phyloP scores from a whole-genome alignment of 2,888 invertebrate genomes.

The Cylloceria caligata region DNA sequence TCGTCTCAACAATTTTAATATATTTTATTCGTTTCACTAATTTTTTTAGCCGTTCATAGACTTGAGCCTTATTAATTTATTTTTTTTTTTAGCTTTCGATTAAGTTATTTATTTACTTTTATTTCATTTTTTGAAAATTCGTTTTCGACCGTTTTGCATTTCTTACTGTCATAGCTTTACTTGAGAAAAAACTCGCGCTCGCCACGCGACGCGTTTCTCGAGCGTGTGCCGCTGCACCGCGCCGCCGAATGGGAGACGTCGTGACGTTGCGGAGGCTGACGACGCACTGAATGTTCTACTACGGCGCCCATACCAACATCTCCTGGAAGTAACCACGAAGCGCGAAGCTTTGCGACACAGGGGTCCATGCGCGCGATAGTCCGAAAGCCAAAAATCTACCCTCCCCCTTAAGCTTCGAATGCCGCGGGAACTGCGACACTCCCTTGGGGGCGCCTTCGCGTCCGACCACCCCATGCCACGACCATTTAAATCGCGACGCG shows the following conservation, averaged over 20 bases:
- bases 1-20: neutral
- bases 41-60: neutral
- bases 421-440: conserved; percentile 60
- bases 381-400: conserved; percentile 68
- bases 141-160: neutral
- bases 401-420: conserved; percentile 20
- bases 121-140: neutral
- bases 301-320: conserved; percentile 68
- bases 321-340: conserved; percentile 45
- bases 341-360: conserved; percentile 64
- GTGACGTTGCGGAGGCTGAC: conserved; percentile 82
- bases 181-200: conserved; percentile 37
- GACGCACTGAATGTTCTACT: conserved; percentile 81
- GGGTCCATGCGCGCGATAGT: conserved; percentile 70
- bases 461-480: conserved; percentile 56
- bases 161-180: conserved; percentile 8
- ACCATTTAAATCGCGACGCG: conserved; percentile 47
- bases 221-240: conserved; percentile 60
- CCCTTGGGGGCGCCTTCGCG: conserved; percentile 63
- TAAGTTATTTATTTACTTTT: neutral
- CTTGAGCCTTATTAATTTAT: neutral
- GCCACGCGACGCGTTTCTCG: conserved; percentile 48
- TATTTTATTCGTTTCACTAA: neutral
- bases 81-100: neutral
- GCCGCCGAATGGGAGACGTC: conserved; percentile 74